These are phyloP conservation scores for Ecdyonurus torrentis DNA, from an alignment of 2,888 invertebrate genomes.

Conservation along the genomic window DNA sequence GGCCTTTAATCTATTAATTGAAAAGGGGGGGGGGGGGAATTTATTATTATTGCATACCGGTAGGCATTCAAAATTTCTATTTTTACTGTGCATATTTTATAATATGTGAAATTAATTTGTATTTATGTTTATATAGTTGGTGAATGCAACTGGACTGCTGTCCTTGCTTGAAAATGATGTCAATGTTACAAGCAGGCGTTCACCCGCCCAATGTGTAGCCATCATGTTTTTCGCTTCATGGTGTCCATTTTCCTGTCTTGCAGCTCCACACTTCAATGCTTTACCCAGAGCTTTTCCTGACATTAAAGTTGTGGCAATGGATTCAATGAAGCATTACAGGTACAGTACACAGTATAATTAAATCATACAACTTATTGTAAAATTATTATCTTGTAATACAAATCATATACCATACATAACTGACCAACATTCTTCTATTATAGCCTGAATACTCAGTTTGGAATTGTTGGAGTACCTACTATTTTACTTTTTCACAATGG, in stretches of 20 bases:
- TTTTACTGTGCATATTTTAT: no score
- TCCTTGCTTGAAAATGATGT: slow-evolving; percentile 15
- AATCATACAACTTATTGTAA: background rate
- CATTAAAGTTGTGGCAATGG: slow-evolving; percentile 74
- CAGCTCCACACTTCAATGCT: slow-evolving; percentile 83
- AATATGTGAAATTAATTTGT: no score
- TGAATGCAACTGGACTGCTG: background rate
- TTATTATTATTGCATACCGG: no score
- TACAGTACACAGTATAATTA: slow-evolving; percentile 17
- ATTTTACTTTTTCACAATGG: slow-evolving; percentile 81
- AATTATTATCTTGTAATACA: background rate
- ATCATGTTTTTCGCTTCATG: slow-evolving; percentile 79
- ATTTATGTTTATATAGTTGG: background rate
- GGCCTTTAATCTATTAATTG: no score
- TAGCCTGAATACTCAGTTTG: slow-evolving; percentile 76
- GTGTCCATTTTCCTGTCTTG: slow-evolving; percentile 79
- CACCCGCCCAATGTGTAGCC: slow-evolving; percentile 49
- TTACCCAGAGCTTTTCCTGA: slow-evolving; percentile 72
- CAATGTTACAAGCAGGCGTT: slow-evolving; percentile 45
- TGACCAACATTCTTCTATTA: slow-evolving; percentile 14
- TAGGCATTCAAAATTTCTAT: no score
- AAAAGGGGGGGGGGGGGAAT: no score
- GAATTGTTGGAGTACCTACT: slow-evolving; percentile 80
- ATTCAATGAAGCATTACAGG: slow-evolving; percentile 65
- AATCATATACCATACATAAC: no score